Conservation (phyloP, 1,140 invertebrate species). For the Zaprionus africanus region DNA sequence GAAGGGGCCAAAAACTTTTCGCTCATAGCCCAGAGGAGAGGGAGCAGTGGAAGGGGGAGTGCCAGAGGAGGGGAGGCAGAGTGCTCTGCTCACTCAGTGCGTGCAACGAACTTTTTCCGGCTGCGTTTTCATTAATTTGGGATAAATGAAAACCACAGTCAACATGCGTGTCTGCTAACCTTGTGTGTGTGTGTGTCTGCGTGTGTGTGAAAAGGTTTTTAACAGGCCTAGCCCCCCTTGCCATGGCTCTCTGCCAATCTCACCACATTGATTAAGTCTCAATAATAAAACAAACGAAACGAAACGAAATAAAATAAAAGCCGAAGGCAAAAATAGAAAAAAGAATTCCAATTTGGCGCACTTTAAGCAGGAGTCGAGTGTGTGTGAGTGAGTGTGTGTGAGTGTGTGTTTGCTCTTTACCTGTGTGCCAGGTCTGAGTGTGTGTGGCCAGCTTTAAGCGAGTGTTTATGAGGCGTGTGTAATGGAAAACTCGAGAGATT, state of each 20-base stretch:
- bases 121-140: constrained; percentile 68
- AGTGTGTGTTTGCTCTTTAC: constrained; percentile 2
- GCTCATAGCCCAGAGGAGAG: background rate
- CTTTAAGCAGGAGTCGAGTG: constrained; percentile 38
- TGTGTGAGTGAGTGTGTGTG: constrained; percentile 16
- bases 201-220: constrained; percentile 42
- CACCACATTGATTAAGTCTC: constrained; percentile 57
- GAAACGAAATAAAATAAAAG: constrained; percentile 37
- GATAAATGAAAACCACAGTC: constrained; percentile 69
- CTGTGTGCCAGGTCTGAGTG: constrained; percentile 5
- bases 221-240: background rate
- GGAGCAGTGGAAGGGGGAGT: background rate
- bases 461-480: constrained; percentile 28
- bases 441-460: constrained; percentile 32
- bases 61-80: background rate
- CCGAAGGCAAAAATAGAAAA: constrained; percentile 14
- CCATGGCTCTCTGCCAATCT: background rate
- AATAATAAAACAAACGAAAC: constrained; percentile 60
- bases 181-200: constrained; percentile 15
- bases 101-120: constrained; percentile 54
- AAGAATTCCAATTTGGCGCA: constrained; percentile 43
- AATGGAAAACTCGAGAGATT: constrained; percentile 18
- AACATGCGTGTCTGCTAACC: constrained; percentile 41
- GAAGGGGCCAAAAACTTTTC: background rate
- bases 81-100: constrained; percentile 21